Percentiles rank a stretch among this genome's conserved stretches.
Evolutionary conservation across 2,797 vertebrate species (phyloP).

Genomic region (Balearica regulorum): DNA sequence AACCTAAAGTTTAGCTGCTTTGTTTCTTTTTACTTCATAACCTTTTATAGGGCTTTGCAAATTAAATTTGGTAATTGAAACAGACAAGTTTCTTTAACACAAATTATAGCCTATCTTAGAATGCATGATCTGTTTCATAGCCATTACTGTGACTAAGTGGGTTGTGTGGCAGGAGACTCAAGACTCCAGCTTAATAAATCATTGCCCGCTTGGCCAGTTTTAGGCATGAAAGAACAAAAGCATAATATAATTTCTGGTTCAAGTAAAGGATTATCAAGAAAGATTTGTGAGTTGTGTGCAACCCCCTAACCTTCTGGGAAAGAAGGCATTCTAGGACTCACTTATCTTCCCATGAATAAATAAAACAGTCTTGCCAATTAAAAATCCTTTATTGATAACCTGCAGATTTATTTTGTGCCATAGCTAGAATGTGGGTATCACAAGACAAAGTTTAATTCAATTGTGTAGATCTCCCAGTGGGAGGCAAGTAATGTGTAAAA

Average conservation of each 20-base stretch:
- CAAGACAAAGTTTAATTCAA: neutral
- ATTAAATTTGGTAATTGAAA: conserved; percentile 64
- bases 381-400: conserved; percentile 45
- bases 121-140: conserved; percentile 63
- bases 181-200: conserved; percentile 61
- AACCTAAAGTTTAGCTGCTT: conserved; percentile 19
- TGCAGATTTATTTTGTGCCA: conserved; percentile 39
- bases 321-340: conserved; percentile 19
- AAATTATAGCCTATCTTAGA: conserved; percentile 57
- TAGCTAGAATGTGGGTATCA: neutral
- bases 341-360: conserved; percentile 55
- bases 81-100: conserved; percentile 61
- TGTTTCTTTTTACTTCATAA: conserved; percentile 49
- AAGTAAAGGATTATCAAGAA: conserved; percentile 58
- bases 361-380: conserved; percentile 45
- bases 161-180: conserved; percentile 47
- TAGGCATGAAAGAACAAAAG: conserved; percentile 64
- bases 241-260: conserved; percentile 59
- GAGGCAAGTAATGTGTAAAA: neutral
- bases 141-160: conserved; percentile 55
- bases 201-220: conserved; percentile 53
- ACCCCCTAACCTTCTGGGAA: conserved; percentile 46
- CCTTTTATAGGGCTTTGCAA: conserved; percentile 49
- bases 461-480: neutral
- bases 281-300: conserved; percentile 62